Conservation (phyloP, 2,888 invertebrate genomes). For the Drosophila flavopinicola region DNA sequence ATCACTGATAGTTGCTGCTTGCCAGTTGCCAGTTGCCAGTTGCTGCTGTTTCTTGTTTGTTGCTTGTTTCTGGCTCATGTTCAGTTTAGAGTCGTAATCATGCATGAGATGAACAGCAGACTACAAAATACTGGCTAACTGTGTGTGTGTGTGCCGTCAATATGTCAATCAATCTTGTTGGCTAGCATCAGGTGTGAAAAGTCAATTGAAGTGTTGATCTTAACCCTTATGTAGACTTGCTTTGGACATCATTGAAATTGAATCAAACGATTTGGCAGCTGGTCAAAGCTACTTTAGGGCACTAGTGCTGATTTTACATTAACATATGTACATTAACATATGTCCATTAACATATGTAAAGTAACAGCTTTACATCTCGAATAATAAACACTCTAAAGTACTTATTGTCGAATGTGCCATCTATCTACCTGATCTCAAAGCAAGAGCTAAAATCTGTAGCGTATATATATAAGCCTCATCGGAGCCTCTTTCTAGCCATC, state of each 20-base stretch:
- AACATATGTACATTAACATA: too few relatives aligned
- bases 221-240: conserved; percentile 1
- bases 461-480: too few relatives aligned
- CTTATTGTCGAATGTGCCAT: too few relatives aligned
- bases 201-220: neutral
- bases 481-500: neutral
- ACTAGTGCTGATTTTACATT: too few relatives aligned
- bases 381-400: too few relatives aligned
- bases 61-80: conserved; percentile 8
- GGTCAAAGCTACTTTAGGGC: too few relatives aligned
- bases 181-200: conserved; percentile 51
- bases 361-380: too few relatives aligned
- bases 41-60: conserved; percentile 12
- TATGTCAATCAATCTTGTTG: conserved; percentile 27
- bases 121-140: too few relatives aligned
- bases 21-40: neutral
- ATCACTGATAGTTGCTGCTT: conserved; percentile 19
- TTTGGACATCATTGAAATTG: neutral
- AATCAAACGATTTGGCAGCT: too few relatives aligned
- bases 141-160: neutral
- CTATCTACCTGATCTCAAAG: too few relatives aligned
- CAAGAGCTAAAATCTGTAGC: too few relatives aligned
- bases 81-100: conserved; percentile 34
- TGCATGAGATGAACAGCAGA: conserved; percentile 1
- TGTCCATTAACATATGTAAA: too few relatives aligned